Conservation (phyloP, 2,113 vertebrate species). For the Oriolus oriolus region DNA sequence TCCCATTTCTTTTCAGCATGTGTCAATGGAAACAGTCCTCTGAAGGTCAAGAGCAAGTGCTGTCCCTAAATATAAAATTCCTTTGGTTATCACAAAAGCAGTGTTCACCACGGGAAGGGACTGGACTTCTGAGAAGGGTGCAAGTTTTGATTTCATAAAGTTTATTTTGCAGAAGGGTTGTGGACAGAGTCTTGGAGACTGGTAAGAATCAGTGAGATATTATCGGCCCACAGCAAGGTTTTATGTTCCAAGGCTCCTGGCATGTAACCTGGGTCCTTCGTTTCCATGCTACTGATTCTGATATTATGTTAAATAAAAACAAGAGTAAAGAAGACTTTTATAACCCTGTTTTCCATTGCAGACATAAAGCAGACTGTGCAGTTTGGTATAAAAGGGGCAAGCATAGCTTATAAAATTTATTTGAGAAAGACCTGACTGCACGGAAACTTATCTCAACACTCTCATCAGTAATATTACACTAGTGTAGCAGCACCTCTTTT, state of each 20-base stretch:
- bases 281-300: constrained; percentile 34
- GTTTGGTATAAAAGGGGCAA: not conserved
- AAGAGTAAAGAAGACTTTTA: not conserved
- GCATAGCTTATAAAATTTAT: not conserved
- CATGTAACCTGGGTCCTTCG: not conserved
- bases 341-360: not conserved
- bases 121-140: constrained; percentile 48
- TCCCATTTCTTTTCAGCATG: constrained; percentile 49
- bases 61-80: constrained; percentile 60
- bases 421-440: not conserved
- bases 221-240: constrained; percentile 10
- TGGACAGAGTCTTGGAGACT: constrained; percentile 35
- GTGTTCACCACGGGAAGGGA: constrained; percentile 40
- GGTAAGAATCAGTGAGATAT: constrained; percentile 45
- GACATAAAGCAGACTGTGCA: not conserved
- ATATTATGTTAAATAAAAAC: constrained; percentile 1
- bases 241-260: constrained; percentile 34
- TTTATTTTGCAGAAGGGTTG: constrained; percentile 30
- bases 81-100: constrained; percentile 46
- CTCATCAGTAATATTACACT: not conserved
- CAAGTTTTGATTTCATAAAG: constrained; percentile 48
- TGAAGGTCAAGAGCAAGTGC: constrained; percentile 44
- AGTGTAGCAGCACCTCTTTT: not conserved
- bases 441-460: not conserved
- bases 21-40: constrained; percentile 52